phyloP scores from a whole-genome alignment of 2,113 vertebrate genomes.

The Dolichallabes microphthalmus region DNA sequence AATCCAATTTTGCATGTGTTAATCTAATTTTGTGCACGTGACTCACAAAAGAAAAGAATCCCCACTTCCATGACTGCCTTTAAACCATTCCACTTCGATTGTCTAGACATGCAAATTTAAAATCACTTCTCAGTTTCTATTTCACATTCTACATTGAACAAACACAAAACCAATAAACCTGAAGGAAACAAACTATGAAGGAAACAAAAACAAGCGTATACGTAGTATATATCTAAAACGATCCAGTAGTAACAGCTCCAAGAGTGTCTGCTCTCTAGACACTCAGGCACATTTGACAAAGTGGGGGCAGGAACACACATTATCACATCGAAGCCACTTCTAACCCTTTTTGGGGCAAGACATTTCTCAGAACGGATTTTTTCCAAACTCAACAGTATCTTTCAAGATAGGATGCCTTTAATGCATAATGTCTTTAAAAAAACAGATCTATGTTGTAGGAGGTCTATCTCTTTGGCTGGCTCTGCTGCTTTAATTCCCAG shows the following conservation, averaged over 20 bases:
- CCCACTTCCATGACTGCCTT: background rate
- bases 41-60: background rate
- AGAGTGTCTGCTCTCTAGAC: conserved; percentile 18
- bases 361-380: conserved; percentile 61
- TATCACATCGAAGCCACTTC: conserved; percentile 52
- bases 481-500: conserved; percentile 91
- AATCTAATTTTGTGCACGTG: background rate
- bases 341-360: conserved; percentile 51
- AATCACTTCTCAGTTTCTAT: background rate
- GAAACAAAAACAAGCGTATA: background rate
- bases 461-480: conserved; percentile 83
- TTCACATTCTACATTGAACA: background rate
- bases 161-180: background rate
- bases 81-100: background rate
- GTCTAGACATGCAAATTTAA: background rate
- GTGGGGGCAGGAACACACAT: conserved; percentile 62
- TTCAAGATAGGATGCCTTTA: conserved; percentile 71
- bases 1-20: background rate
- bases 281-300: conserved; percentile 56
- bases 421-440: conserved; percentile 80
- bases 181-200: background rate
- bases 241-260: conserved; percentile 43
- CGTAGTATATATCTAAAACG: conserved; percentile 23
- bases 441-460: conserved; percentile 84
- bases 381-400: conserved; percentile 72